Conservation (phyloP, 1,140 invertebrate species). For the Sarcophaga peregrina region DNA sequence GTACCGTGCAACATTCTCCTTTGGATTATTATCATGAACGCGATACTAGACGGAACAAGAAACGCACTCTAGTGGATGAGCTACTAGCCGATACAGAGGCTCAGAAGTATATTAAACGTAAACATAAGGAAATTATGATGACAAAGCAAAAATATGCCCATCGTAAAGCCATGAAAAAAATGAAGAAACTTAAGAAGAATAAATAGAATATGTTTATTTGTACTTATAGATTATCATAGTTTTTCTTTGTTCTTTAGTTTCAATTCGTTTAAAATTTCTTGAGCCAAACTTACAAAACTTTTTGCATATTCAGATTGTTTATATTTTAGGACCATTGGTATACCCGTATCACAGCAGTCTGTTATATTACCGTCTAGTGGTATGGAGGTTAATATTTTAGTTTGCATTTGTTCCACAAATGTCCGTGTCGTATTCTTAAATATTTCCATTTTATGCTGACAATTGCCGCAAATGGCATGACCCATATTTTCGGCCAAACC, state of each 20-base stretch:
- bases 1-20: conserved; percentile 78
- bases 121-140: conserved; percentile 82
- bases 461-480: conserved; percentile 77
- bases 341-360: conserved; percentile 78
- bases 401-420: conserved; percentile 70
- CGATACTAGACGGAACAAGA: conserved; percentile 86
- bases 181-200: conserved; percentile 62
- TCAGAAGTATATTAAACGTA: conserved; percentile 85
- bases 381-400: conserved; percentile 76
- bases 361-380: conserved; percentile 79
- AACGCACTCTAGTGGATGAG: conserved; percentile 91
- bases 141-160: conserved; percentile 72
- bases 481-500: conserved; percentile 91
- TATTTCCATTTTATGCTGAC: conserved; percentile 72
- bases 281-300: conserved; percentile 51
- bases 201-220: conserved; percentile 51
- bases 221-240: conserved; percentile 9
- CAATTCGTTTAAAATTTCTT: conserved; percentile 47
- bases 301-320: conserved; percentile 68
- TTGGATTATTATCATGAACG: conserved; percentile 80
- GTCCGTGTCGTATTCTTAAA: conserved; percentile 72
- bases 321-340: conserved; percentile 79
- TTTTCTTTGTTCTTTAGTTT: conserved; percentile 20
- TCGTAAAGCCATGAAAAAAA: conserved; percentile 59
- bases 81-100: conserved; percentile 89